These are phyloP conservation scores for Whitmania pigra DNA, from an alignment of 1,140 invertebrate species.

Conservation along the genomic window DNA sequence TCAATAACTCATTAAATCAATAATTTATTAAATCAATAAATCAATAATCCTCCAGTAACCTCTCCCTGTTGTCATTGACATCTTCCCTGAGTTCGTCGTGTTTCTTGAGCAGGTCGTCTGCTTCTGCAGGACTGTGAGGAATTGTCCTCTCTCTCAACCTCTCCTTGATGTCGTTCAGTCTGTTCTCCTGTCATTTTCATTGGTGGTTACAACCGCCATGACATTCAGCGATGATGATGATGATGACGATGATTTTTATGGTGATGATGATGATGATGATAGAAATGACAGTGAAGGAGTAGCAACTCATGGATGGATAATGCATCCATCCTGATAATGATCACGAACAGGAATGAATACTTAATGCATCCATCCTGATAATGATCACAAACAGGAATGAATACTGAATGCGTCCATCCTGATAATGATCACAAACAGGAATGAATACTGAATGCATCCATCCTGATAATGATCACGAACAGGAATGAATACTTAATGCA, in stretches of 20 bases:
- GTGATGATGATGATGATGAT: neutral
- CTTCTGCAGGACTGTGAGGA: slow-evolving; percentile 45
- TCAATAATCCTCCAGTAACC: slow-evolving; percentile 55
- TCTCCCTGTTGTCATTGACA: slow-evolving; percentile 68
- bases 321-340: too few relatives aligned
- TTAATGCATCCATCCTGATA: too few relatives aligned
- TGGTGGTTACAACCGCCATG: neutral
- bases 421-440: too few relatives aligned
- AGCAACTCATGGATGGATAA: too few relatives aligned
- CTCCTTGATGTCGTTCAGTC: slow-evolving; percentile 65
- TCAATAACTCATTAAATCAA: too few relatives aligned
- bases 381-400: too few relatives aligned
- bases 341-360: too few relatives aligned
- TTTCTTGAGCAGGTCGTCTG: slow-evolving; percentile 75
- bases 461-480: too few relatives aligned
- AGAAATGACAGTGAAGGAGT: neutral
- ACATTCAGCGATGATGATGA: neutral
- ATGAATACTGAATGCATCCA: too few relatives aligned
- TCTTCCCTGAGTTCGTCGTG: slow-evolving; percentile 82
- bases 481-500: too few relatives aligned
- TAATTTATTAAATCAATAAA: neutral
- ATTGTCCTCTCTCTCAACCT: slow-evolving; percentile 55
- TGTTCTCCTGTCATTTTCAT: slow-evolving; percentile 48
- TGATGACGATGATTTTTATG: neutral
- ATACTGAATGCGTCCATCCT: too few relatives aligned